phyloP scores from a whole-genome alignment of 2,113 vertebrate species.

The Melanostigma gelatinosum region DNA sequence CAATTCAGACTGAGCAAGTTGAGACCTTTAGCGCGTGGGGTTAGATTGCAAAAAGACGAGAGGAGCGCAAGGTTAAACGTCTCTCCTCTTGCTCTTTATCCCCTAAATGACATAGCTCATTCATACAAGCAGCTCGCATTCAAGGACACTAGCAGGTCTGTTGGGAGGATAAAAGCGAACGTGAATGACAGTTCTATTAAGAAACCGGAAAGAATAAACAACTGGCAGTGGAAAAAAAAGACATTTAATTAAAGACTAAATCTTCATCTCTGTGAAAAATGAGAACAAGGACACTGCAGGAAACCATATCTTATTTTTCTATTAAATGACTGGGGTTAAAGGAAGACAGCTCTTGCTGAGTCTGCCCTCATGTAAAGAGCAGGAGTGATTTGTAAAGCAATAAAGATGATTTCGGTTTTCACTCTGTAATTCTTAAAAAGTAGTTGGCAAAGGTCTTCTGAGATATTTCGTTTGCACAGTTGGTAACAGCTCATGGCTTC shows the following conservation, averaged over 20 bases:
- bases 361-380: constrained; percentile 42
- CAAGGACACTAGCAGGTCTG: constrained; percentile 64
- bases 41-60: constrained; percentile 76
- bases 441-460: constrained; percentile 36
- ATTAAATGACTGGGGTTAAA: constrained; percentile 51
- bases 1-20: constrained; percentile 75
- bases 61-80: constrained; percentile 72
- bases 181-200: constrained; percentile 18
- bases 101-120: constrained; percentile 73
- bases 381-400: constrained; percentile 43
- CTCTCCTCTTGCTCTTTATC: constrained; percentile 71
- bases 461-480: constrained; percentile 48
- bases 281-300: neutral
- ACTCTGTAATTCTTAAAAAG: constrained; percentile 47
- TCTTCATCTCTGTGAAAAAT: constrained; percentile 11
- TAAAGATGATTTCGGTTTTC: constrained; percentile 41
- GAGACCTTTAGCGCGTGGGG: constrained; percentile 72
- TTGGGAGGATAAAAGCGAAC: constrained; percentile 29
- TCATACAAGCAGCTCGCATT: constrained; percentile 64
- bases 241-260: constrained; percentile 56
- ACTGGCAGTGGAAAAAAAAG: constrained; percentile 36
- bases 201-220: constrained; percentile 26
- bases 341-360: constrained; percentile 13
- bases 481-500: constrained; percentile 34
- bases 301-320: constrained; percentile 7